Percentiles rank a stretch among this genome's conserved stretches.
These are phyloP conservation scores for Drosophila cognata DNA, from an alignment of 2,888 invertebrate species.

Conservation along the genomic window DNA sequence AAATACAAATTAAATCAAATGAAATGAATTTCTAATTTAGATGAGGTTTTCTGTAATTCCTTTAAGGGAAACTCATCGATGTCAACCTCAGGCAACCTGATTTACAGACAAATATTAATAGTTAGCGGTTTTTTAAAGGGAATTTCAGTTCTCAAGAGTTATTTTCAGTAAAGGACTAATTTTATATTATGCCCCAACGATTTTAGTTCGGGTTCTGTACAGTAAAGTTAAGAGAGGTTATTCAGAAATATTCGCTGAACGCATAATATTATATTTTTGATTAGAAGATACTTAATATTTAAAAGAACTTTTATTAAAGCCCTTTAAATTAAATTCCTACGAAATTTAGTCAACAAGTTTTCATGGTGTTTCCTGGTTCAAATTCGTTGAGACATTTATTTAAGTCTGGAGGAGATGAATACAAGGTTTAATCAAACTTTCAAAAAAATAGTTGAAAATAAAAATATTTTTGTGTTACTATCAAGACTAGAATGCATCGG, in stretches of 20 bases:
- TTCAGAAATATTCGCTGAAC: too few species aligned
- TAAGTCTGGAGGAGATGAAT: not conserved
- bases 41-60: too few species aligned
- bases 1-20: too few species aligned
- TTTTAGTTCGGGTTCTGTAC: too few species aligned
- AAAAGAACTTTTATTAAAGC: too few species aligned
- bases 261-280: too few species aligned
- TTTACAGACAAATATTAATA: not conserved
- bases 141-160: not conserved
- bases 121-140: not conserved
- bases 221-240: too few species aligned
- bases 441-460: not conserved
- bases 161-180: too few species aligned
- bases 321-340: not conserved
- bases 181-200: too few species aligned
- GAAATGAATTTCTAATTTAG: too few species aligned
- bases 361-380: not conserved
- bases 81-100: not conserved
- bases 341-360: not conserved
- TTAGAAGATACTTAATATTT: too few species aligned
- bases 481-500: conserved; percentile 19
- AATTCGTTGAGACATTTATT: not conserved
- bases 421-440: not conserved
- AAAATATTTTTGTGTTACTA: not conserved
- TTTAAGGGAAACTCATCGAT: not conserved